Conservation (phyloP, 2,888 invertebrate species). For the Cryptus armator region DNA sequence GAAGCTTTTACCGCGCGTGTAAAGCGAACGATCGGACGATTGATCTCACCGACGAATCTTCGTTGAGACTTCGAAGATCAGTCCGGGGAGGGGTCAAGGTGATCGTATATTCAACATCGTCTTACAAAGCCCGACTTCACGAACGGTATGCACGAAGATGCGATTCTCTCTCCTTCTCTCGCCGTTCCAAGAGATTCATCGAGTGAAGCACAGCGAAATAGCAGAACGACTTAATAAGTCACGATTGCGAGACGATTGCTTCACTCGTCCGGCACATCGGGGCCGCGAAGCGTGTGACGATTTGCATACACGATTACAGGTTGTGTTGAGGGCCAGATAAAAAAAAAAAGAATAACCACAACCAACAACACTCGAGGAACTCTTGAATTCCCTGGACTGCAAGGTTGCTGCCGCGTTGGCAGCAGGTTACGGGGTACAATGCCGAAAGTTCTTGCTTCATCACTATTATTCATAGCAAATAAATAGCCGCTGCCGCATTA, state of each 20-base stretch:
- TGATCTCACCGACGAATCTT: constrained; percentile 60
- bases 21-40: constrained; percentile 56
- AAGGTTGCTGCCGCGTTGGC: background rate
- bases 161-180: constrained; percentile 28
- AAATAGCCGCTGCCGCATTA: background rate
- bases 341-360: constrained; percentile 34
- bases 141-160: constrained; percentile 45
- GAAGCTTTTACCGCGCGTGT: constrained; percentile 29
- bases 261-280: constrained; percentile 74
- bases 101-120: constrained; percentile 55
- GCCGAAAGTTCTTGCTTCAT: constrained; percentile 26
- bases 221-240: constrained; percentile 84
- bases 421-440: constrained; percentile 23
- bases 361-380: constrained; percentile 61
- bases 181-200: constrained; percentile 25
- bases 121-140: constrained; percentile 37
- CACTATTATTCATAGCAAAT: background rate
- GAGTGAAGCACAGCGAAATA: constrained; percentile 75
- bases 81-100: constrained; percentile 79
- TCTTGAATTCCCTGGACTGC: constrained; percentile 54
- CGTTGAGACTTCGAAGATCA: constrained; percentile 14
- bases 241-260: constrained; percentile 83
- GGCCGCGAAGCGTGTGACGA: constrained; percentile 78
- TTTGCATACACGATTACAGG: constrained; percentile 85
- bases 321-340: constrained; percentile 73